These are phyloP conservation scores for Chitala chitala DNA, from an alignment of 2,113 vertebrate species.

Conservation along the genomic window DNA sequence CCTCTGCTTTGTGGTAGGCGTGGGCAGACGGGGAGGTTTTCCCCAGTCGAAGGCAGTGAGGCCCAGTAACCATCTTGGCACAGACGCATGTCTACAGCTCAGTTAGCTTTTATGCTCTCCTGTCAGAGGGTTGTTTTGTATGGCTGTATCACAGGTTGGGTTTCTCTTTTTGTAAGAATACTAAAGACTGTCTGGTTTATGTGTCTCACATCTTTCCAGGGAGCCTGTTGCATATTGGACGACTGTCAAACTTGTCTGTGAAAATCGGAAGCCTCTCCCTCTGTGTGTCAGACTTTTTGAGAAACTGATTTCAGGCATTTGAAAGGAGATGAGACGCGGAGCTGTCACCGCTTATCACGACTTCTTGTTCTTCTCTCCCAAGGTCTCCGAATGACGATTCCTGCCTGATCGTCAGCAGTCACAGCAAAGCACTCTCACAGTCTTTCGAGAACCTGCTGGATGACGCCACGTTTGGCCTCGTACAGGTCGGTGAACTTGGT, in stretches of 20 bases:
- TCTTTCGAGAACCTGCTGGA: conserved; percentile 97
- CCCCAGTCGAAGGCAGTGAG: too few species aligned
- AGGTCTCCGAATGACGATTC: conserved; percentile 74
- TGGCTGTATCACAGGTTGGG: too few species aligned
- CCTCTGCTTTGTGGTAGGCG: too few species aligned
- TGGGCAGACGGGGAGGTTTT: too few species aligned
- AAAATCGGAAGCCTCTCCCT: background rate
- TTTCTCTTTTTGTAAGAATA: too few species aligned
- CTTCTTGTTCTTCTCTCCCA: conserved; percentile 30
- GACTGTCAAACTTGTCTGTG: too few species aligned
- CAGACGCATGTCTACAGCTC: too few species aligned
- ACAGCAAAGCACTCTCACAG: conserved; percentile 83
- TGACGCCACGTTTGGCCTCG: conserved; percentile 78
- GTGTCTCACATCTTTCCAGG: background rate
- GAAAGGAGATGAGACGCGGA: background rate
- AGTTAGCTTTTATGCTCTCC: too few species aligned
- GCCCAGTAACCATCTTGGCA: too few species aligned
- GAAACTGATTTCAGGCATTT: background rate
- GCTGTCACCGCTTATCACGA: background rate
- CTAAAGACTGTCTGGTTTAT: background rate
- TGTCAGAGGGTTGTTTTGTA: too few species aligned
- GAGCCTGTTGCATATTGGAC: background rate
- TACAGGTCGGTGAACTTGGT: conserved; percentile 81
- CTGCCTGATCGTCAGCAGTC: conserved; percentile 74
- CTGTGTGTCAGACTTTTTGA: background rate